Percentiles rank a stretch among this genome's conserved stretches.
Conservation (phyloP, 2,113 vertebrate species). For the Haemorhous mexicanus region DNA sequence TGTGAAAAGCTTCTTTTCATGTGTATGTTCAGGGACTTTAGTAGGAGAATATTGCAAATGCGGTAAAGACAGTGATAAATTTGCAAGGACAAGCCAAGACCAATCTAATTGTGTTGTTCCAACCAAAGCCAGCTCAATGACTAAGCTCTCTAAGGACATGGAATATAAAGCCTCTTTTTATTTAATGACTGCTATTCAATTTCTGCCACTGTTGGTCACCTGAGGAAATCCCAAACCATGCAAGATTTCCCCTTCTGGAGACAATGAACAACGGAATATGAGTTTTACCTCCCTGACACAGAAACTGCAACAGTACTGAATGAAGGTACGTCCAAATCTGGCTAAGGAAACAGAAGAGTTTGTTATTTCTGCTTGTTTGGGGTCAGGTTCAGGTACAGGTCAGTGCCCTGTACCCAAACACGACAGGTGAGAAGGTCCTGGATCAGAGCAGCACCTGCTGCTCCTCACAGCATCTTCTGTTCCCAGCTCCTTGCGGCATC, state of each 20-base stretch:
- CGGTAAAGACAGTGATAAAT: background rate
- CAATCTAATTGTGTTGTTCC: background rate
- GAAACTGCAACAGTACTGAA: background rate
- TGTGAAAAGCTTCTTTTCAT: background rate
- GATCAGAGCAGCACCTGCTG: background rate
- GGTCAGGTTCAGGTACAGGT: background rate
- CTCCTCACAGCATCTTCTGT: background rate
- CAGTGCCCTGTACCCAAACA: background rate
- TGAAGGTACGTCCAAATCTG: background rate
- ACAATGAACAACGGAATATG: background rate
- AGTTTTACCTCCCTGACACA: background rate
- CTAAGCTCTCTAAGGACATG: background rate
- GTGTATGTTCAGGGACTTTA: background rate
- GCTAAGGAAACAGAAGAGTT: background rate
- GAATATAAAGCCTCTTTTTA: background rate
- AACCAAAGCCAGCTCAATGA: background rate
- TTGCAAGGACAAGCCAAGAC: slow-evolving; percentile 31
- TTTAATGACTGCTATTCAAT: background rate
- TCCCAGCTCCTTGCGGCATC: too few relatives aligned
- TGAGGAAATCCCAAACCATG: background rate
- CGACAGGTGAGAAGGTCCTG: too few relatives aligned
- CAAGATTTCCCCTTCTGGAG: background rate
- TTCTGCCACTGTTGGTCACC: background rate
- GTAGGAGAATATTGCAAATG: background rate
- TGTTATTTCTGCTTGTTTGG: background rate